A percentile compares a stretch with the other conserved stretches of the same genome.
These are phyloP conservation scores for Cylloceria caligata DNA, from an alignment of 2,888 invertebrate species.

Conservation along the genomic window DNA sequence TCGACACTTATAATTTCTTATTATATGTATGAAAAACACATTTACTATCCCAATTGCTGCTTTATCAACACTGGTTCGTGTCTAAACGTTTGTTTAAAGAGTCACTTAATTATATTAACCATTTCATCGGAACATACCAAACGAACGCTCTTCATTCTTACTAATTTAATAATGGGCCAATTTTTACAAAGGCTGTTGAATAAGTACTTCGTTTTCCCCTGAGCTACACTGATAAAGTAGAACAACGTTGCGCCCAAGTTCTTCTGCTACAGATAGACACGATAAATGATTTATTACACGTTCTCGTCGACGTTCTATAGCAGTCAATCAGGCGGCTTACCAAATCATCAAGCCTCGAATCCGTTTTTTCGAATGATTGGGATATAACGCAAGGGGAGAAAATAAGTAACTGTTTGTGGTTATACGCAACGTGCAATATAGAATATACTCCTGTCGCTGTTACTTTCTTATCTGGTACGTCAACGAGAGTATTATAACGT, in stretches of 20 bases:
- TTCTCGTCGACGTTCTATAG: slow-evolving; percentile 39
- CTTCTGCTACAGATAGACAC: neutral
- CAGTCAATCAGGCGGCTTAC: slow-evolving; percentile 55
- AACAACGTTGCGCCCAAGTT: too few species aligned
- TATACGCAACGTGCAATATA: slow-evolving; percentile 43
- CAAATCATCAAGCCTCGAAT: slow-evolving; percentile 64
- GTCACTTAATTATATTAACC: too few species aligned
- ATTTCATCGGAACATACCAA: too few species aligned
- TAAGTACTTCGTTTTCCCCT: too few species aligned
- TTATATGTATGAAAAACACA: too few species aligned
- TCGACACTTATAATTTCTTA: neutral
- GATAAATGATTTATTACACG: slow-evolving; percentile 54
- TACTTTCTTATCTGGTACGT: slow-evolving; percentile 62
- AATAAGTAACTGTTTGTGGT: slow-evolving; percentile 59
- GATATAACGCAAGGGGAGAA: slow-evolving; percentile 60
- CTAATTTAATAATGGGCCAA: too few species aligned
- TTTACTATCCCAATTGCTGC: too few species aligned
- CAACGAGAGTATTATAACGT: slow-evolving; percentile 68
- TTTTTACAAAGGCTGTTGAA: too few species aligned
- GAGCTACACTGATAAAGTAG: too few species aligned
- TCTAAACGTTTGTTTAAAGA: too few species aligned
- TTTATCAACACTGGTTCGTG: neutral
- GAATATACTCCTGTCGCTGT: neutral
- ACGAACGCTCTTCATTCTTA: too few species aligned
- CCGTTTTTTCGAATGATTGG: slow-evolving; percentile 60